Percentiles rank a stretch among this genome's conserved stretches.
Evolutionary conservation across 2,113 vertebrate genomes (phyloP).

Genomic region (Syngnathoides biaculeatus): DNA sequence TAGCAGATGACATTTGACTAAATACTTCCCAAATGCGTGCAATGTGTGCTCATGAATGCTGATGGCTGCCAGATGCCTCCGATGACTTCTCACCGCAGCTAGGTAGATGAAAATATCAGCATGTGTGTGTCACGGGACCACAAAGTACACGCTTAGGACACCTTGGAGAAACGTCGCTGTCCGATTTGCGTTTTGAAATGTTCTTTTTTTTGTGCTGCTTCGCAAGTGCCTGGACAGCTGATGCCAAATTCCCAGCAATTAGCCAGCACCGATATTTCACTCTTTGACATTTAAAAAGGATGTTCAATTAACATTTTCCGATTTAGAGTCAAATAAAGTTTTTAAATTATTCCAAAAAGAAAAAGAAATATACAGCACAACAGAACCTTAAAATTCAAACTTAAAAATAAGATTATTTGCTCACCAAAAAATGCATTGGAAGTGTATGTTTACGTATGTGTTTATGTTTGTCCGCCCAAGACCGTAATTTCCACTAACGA

Average conservation of each 20-base stretch:
- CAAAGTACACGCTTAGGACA: background rate
- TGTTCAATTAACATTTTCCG: background rate
- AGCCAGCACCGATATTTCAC: background rate
- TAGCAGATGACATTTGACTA: conserved; percentile 3
- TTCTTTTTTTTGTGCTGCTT: background rate
- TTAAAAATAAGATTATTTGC: too few species aligned
- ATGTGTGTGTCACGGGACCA: background rate
- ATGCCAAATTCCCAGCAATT: background rate
- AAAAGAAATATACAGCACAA: too few species aligned
- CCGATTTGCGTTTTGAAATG: background rate
- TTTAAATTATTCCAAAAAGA: too few species aligned
- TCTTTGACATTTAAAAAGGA: background rate
- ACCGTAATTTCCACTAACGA: too few species aligned
- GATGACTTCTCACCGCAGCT: background rate
- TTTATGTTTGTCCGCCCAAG: too few species aligned
- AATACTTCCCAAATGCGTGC: background rate
- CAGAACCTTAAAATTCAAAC: too few species aligned
- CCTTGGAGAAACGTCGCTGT: background rate
- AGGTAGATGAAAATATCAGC: background rate
- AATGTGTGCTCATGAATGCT: background rate
- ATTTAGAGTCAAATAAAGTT: background rate
- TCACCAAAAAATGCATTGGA: too few species aligned
- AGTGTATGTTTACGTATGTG: too few species aligned
- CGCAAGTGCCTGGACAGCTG: background rate
- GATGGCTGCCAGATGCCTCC: background rate